These are phyloP conservation scores for Onychomys arenicola DNA, from an alignment of 2,797 vertebrate genomes.

Conservation along the genomic window DNA sequence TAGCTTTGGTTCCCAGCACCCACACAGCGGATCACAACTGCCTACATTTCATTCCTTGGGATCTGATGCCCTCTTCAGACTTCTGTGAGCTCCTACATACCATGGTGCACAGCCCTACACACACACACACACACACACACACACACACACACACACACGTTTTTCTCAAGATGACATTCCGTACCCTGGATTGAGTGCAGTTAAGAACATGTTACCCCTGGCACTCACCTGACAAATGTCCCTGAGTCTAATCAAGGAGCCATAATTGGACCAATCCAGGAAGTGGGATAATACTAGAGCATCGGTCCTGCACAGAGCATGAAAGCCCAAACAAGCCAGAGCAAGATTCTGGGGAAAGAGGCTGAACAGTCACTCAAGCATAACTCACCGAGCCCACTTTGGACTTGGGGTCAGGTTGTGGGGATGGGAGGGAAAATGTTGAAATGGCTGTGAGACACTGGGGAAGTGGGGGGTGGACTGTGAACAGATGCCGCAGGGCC, in stretches of 20 bases:
- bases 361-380: accelerated
- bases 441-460: accelerated
- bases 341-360: background rate
- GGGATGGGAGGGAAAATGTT: background rate
- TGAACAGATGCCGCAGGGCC: accelerated
- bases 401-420: background rate
- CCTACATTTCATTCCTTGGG: too few species aligned
- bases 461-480: background rate
- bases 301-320: accelerated
- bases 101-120: background rate
- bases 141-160: background rate
- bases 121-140: background rate
- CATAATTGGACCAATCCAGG: background rate
- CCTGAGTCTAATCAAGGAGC: background rate
- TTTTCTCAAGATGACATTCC: background rate
- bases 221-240: background rate
- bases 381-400: accelerated
- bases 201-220: accelerated
- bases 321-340: background rate
- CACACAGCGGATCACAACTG: background rate
- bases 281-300: background rate
- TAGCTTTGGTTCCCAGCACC: background rate
- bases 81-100: background rate
- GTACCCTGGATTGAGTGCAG: background rate
- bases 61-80: background rate